Evolutionary conservation across 2,888 invertebrate genomes (phyloP).

Genomic region (Cryptus viduatorius): DNA sequence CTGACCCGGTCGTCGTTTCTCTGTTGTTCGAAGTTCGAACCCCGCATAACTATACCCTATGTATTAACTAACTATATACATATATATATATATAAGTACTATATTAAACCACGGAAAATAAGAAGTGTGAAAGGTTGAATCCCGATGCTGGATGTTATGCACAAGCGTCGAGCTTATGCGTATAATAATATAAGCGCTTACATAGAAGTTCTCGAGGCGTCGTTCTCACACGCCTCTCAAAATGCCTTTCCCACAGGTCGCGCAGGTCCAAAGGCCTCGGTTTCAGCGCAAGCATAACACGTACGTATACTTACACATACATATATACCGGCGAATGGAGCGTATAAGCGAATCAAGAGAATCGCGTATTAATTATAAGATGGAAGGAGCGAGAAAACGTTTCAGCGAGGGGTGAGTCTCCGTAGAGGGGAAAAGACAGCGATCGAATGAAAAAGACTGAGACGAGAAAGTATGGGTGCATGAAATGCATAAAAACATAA

Average conservation of each 20-base stretch:
- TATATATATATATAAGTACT: slow-evolving; percentile 24
- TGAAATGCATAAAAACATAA: slow-evolving; percentile 46
- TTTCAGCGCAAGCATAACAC: slow-evolving; percentile 58
- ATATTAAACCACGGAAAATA: slow-evolving; percentile 32
- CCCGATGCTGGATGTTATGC: slow-evolving; percentile 37
- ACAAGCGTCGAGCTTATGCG: slow-evolving; percentile 28
- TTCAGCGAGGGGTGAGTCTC: slow-evolving; percentile 14
- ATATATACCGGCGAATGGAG: slow-evolving; percentile 32
- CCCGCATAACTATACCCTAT: background rate
- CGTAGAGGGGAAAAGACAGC: slow-evolving; percentile 24
- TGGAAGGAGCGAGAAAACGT: slow-evolving; percentile 58
- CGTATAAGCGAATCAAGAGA: slow-evolving; percentile 37
- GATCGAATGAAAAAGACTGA: slow-evolving; percentile 8
- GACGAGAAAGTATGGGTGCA: slow-evolving; percentile 18
- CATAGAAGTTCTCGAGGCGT: slow-evolving; percentile 57
- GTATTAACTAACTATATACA: slow-evolving; percentile 11
- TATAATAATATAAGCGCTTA: slow-evolving; percentile 36
- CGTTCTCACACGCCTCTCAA: slow-evolving; percentile 70
- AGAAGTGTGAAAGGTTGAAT: slow-evolving; percentile 23
- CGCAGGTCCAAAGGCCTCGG: slow-evolving; percentile 59
- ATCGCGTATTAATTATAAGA: slow-evolving; percentile 64
- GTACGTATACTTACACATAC: slow-evolving; percentile 32
- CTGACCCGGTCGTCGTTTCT: slow-evolving; percentile 51
- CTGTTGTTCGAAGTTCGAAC: slow-evolving; percentile 20
- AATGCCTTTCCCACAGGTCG: slow-evolving; percentile 73